These are phyloP conservation scores for Gymnopithys bicolor DNA, from an alignment of 2,797 vertebrate genomes.

Conservation along the genomic window DNA sequence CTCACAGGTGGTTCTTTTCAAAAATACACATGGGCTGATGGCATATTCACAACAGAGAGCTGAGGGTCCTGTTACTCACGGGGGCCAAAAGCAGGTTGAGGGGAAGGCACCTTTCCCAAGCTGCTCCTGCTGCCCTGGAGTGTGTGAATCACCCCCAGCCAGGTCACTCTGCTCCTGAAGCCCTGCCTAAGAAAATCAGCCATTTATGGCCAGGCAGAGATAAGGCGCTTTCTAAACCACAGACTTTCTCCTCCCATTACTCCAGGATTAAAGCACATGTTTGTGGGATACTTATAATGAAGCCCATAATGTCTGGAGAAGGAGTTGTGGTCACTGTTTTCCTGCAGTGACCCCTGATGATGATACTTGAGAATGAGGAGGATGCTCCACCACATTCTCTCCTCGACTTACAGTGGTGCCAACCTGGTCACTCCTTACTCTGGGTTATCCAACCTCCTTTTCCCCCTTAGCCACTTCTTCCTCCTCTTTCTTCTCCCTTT, in stretches of 20 bases:
- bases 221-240: background rate
- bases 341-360: accelerated
- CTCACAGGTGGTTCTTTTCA: conserved; percentile 69
- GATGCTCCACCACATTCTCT: background rate
- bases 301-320: background rate
- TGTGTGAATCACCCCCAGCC: conserved; percentile 7
- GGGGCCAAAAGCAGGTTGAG: background rate
- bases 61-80: conserved; percentile 55
- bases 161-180: background rate
- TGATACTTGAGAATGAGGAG: background rate
- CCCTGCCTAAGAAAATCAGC: background rate
- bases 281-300: background rate
- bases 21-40: conserved; percentile 51
- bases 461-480: background rate
- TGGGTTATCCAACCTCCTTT: background rate
- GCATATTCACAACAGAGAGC: conserved; percentile 23
- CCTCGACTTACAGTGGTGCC: accelerated
- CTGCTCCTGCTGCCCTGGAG: background rate
- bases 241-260: background rate
- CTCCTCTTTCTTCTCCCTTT: background rate
- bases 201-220: background rate
- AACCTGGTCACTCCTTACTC: background rate
- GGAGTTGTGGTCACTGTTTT: background rate
- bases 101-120: conserved; percentile 21
- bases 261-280: background rate